These are phyloP conservation scores for Caenorhabditis sp. DNA, from an alignment of 2,888 invertebrate species.

Conservation along the genomic window DNA sequence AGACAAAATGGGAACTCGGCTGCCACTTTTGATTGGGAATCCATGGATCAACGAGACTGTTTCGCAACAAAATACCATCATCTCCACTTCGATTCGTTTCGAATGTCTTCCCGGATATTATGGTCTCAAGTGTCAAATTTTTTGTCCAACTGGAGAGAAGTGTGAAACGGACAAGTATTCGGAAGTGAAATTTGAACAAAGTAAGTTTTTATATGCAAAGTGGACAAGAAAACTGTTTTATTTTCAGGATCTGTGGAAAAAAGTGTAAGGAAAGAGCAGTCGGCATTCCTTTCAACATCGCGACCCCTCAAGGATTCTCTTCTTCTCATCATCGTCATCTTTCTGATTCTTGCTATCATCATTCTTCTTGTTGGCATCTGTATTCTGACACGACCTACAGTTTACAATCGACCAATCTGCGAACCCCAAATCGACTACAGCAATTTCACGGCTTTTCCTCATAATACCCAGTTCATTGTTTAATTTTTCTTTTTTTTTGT, in stretches of 20 bases:
- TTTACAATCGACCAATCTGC: neutral
- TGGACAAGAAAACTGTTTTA: too few species aligned
- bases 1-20: neutral
- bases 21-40: slow-evolving; percentile 6
- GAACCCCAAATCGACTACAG: neutral
- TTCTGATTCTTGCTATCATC: neutral
- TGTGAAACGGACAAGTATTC: slow-evolving; percentile 2
- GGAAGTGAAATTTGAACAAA: slow-evolving; percentile 14
- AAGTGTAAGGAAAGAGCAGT: slow-evolving; percentile 6
- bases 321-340: neutral
- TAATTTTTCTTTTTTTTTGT: neutral
- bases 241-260: slow-evolving; percentile 33
- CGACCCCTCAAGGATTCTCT: neutral
- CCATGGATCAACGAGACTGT: slow-evolving; percentile 28
- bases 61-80: neutral
- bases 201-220: too few species aligned
- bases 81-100: slow-evolving; percentile 23
- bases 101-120: slow-evolving; percentile 36
- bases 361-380: neutral
- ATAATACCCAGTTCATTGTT: neutral
- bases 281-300: neutral
- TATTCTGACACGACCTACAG: neutral
- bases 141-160: slow-evolving; percentile 12
- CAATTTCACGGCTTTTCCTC: neutral
- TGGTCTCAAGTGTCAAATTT: slow-evolving; percentile 34